Base-by-base conservation (phyloP, 2,888 invertebrate species). In the Baronia brevicornis region DNA sequence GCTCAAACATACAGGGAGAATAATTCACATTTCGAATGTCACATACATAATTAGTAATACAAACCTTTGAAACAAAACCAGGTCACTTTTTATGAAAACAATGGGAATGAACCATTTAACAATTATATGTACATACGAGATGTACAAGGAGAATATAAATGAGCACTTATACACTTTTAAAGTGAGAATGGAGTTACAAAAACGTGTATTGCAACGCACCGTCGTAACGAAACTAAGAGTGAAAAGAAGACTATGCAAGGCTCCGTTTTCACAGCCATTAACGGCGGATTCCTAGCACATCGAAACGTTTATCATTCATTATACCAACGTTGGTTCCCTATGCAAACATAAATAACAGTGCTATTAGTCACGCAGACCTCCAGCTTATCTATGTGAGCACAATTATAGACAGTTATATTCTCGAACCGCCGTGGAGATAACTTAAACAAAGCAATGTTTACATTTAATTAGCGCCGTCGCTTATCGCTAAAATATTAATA, bases 271-370 rank as follows among this genome's bases (percentile, higher is more conserved):
- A 52, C 50, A 54, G 55, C 57, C 61, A 63, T 67, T 64, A 69
- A 53, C 51, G 50, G 50, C 46, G 53, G 48, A 55, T 73, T 73
- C 66, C 64, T 60, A 50, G 56, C 51, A 51, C 62, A 64, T 64
- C 64, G 54, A 44, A 43, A 54, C 49, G 51, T 60, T 73, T 71
- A 67, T 72, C 65, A 57, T 60, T 55, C 54, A 60, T 62, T 73
- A 72, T 69, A 58, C 58, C 46, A 53, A 61, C 66, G 63, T 55
- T n/a, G n/a, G n/a, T n/a, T 54, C 56, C 52, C 58, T 58, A 58
- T 61, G 64, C 55, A 66, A 62, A 66, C 59, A 69, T 52, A 72
- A 68, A 74, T 72, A 71, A 51, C 62, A 55, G 43, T 25, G 50
- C 47, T 63, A 66, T 75, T 74, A 74, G 71, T 77, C 75, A 74